Base-by-base conservation (phyloP, 2,113 vertebrate species). In the Mobula hypostoma region DNA sequence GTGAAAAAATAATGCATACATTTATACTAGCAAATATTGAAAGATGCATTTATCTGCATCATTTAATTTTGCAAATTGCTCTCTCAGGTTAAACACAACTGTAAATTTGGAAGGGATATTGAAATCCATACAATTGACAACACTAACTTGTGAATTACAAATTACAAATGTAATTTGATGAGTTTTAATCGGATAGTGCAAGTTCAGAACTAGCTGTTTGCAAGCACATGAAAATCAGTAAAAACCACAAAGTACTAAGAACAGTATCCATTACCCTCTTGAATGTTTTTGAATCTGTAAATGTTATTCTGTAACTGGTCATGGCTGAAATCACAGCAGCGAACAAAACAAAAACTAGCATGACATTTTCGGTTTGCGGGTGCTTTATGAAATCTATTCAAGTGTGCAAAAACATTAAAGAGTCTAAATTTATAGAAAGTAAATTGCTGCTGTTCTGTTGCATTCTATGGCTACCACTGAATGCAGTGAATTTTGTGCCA, bases 61-160 rank as follows among this genome's bases (percentile, higher is more conserved):
- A 97, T 97, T 97, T 96, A 96, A 96, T 97, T 97, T 97, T 95
- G 96, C 96, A 96, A 97, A 97, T 97, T 96, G 96, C 92, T 95
- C 79, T 14, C 94, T 95, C 95, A 80, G 94, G 95, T 95, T 95
- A 94, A 95, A 95, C 94, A 95, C 94, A 29, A 90, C 15, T 72
- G 56, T 8, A 68, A 27, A 80, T 68, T 70, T 82, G 9, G 36
- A 90, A 48, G 58, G 56, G 63, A 94, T 29, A 36, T 3, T 66
- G 32, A 61, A 80, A 56, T 77, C 29, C 6, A 58, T 21, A n/a
- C 36, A 17, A 61, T 3, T 82, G 77, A 79, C 29, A 9, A 24
- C 63, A 74, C 21, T 94, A 74, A 32, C 21, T 80, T 24, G 24
- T 48, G 72, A 94, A 94, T 40, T 72, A 48, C 36, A 19, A 61